phyloP scores from a whole-genome alignment of 1,140 invertebrate species.

The Zaprionus davidi region DNA sequence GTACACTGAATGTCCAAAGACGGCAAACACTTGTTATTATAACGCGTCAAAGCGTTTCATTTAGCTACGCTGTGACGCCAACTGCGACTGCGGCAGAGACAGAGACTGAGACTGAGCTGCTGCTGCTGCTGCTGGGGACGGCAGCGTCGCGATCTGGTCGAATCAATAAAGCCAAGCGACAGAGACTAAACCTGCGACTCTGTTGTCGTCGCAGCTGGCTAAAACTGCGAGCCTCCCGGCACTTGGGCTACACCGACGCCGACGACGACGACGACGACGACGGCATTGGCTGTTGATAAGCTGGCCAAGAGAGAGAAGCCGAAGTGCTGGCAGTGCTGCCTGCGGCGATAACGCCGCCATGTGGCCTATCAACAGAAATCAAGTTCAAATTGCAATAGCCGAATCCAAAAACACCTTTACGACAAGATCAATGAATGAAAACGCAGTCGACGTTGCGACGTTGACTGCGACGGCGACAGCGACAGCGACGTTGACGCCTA shows the following conservation, averaged over 20 bases:
- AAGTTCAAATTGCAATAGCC: slow-evolving; percentile 32
- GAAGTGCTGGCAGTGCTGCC: background rate
- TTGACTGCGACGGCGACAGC: background rate
- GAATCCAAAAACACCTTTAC: slow-evolving; percentile 6
- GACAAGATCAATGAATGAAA: slow-evolving; percentile 51
- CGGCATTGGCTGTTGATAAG: slow-evolving; percentile 32
- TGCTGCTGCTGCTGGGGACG: background rate
- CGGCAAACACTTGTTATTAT: slow-evolving; percentile 83
- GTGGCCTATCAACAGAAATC: slow-evolving; percentile 45
- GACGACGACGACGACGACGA: background rate
- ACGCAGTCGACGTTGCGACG: slow-evolving; percentile 17
- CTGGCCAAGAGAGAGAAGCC: slow-evolving; percentile 15
- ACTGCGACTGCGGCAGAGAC: slow-evolving; percentile 8
- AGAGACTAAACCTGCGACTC: slow-evolving; percentile 29
- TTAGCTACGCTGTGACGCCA: slow-evolving; percentile 44
- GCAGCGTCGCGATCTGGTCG: slow-evolving; percentile 34
- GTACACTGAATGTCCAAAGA: slow-evolving; percentile 83
- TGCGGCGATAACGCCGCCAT: background rate
- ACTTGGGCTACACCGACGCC: background rate
- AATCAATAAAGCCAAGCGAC: slow-evolving; percentile 49
- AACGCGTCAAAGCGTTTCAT: slow-evolving; percentile 78
- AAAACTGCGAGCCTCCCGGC: slow-evolving; percentile 37
- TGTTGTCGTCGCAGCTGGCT: slow-evolving; percentile 7
- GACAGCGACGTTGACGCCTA: slow-evolving; percentile 1
- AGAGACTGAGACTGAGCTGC: slow-evolving; percentile 25